phyloP scores from a whole-genome alignment of 2,113 vertebrate genomes.

The Eupsittula cactorum region DNA sequence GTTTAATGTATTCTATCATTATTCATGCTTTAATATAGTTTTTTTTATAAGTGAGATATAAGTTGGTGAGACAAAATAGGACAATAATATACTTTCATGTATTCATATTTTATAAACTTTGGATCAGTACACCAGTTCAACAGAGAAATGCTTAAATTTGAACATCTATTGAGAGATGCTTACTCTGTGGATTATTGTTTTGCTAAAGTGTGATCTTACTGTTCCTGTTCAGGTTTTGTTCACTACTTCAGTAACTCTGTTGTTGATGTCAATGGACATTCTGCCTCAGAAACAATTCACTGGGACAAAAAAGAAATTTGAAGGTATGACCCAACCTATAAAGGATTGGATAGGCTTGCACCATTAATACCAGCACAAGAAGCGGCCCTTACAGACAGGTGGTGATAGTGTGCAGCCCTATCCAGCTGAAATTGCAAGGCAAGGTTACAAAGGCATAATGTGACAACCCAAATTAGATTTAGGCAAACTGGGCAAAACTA shows the following conservation, averaged over 20 bases:
- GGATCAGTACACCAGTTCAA: not conserved
- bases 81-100: not conserved
- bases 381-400: not conserved
- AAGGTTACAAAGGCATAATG: not conserved
- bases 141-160: not conserved
- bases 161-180: not conserved
- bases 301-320: not conserved
- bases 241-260: not conserved
- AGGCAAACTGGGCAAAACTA: conserved; percentile 33
- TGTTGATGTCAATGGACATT: not conserved
- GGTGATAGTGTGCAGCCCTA: not conserved
- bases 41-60: not conserved
- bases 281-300: not conserved
- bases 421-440: conserved; percentile 17
- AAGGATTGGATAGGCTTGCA: not conserved
- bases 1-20: not conserved
- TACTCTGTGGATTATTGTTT: not conserved
- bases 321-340: not conserved
- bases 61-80: not conserved
- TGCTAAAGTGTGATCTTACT: not conserved
- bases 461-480: conserved; percentile 33
- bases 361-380: not conserved
- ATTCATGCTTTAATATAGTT: not conserved
- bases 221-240: not conserved
- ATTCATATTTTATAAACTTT: not conserved